Evolutionary conservation across 2,113 vertebrate genomes (phyloP).

Genomic region (Eretmochelys imbricata): DNA sequence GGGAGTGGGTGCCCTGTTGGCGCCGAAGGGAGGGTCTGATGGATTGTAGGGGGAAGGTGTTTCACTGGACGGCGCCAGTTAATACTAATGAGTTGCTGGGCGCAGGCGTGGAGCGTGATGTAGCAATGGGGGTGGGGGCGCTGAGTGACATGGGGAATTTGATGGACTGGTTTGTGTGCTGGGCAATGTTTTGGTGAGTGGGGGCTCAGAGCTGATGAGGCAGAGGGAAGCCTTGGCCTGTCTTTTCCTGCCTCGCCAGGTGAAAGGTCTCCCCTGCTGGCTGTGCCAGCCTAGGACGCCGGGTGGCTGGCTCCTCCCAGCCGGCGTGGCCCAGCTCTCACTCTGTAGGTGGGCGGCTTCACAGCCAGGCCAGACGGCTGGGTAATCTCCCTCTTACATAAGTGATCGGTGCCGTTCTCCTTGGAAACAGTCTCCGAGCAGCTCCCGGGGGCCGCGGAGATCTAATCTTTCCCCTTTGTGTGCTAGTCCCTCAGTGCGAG

Average conservation of each 20-base stretch:
- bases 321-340: fast-evolving
- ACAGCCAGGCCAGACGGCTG: fast-evolving
- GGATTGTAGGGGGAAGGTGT: background rate
- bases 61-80: background rate
- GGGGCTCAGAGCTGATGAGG: background rate
- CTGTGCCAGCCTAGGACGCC: too few relatives aligned
- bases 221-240: background rate
- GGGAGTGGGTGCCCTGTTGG: background rate
- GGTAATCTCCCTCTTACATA: background rate
- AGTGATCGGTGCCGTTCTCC: background rate
- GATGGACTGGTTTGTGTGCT: background rate
- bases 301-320: background rate
- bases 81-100: background rate
- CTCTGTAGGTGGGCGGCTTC: background rate
- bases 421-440: background rate
- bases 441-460: background rate
- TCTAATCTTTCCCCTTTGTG: background rate
- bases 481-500: background rate
- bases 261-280: too few relatives aligned
- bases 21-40: background rate
- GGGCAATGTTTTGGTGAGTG: background rate
- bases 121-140: background rate
- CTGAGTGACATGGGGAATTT: background rate
- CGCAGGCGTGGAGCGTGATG: background rate
- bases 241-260: background rate